Base-by-base conservation (phyloP, 2,113 vertebrate genomes). In the Arizona elegans region DNA sequence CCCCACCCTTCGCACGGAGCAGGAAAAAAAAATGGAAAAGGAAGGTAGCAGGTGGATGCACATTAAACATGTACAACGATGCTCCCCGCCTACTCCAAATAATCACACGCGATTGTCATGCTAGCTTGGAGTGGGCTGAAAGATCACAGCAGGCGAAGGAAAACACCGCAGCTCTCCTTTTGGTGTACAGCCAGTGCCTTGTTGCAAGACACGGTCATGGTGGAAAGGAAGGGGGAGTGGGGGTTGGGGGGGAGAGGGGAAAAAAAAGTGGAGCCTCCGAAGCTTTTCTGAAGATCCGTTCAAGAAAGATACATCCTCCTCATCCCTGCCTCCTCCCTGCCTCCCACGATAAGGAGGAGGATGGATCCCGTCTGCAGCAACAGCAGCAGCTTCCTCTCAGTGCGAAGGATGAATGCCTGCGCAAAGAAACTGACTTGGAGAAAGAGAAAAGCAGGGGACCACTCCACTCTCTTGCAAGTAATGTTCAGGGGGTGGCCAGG, bases 171-270 rank as follows among this genome's bases (percentile, higher is more conserved):
- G 98, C 96, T 97, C 97, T 95, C 88, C 96, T 97, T 97, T 97
- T 98, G 98, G 98, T 98, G 96, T 96, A 96, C 96, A 97, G 98
- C 98, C 98, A 98, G 96, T 96, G 97, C 95, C 96, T 97, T 98
- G 97, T 98, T 97, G 98, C 98, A 98, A 97, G 97, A 97, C 97
- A 97, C 97, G 97, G 97, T 96, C 97, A 96, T 97, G 96, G 94
- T 96, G 93, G 96, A 96, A 96, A 96, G 96, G 95, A 95, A 96
- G 29, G 56, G 62, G 43, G 43, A 47, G 38, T 43, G 1, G 2
- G 26, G 11, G 62, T 24, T 6, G 58, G 58, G 8, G 26, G 24
- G 59, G 3, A 26, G 9, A 13, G 10, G 47, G 5, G 47, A 50
- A 7, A 50, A 7, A 50, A 62, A 11, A 5, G 62, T 13, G 62